phyloP scores from a whole-genome alignment of 2,113 vertebrate genomes.

The Prionailurus bengalensis region DNA sequence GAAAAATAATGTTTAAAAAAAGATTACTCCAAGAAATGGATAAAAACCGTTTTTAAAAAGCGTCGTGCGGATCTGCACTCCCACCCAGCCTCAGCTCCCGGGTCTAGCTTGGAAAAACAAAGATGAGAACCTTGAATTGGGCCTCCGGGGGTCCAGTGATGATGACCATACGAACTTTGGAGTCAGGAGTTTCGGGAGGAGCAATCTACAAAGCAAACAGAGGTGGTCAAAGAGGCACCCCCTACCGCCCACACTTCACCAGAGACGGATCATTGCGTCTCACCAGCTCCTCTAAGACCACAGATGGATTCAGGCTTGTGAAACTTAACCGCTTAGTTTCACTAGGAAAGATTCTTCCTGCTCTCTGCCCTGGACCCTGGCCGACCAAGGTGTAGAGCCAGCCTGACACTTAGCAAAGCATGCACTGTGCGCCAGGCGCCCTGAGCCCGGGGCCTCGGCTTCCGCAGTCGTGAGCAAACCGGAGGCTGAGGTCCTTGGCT shows the following conservation, averaged over 20 bases:
- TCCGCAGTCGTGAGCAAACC: no score
- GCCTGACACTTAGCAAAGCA: not conserved
- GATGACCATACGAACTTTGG: constrained; percentile 97
- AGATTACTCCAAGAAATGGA: not conserved
- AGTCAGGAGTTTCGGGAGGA: constrained; percentile 95
- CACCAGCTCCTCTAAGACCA: not conserved
- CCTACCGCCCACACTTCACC: no score
- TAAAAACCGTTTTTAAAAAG: not conserved
- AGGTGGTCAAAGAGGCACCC: not conserved
- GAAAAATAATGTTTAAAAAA: no score
- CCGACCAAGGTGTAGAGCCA: not conserved
- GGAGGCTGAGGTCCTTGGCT: fast-evolving
- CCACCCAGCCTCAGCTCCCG: not conserved
- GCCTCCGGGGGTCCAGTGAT: constrained; percentile 97
- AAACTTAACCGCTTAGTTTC: not conserved
- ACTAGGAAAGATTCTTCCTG: not conserved
- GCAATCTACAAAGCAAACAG: constrained; percentile 90
- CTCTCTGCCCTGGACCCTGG: not conserved
- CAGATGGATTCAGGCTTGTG: not conserved
- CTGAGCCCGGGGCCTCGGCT: not conserved
- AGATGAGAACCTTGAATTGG: constrained; percentile 94
- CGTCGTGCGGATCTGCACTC: fast-evolving
- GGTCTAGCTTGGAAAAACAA: not conserved
- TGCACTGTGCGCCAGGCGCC: not conserved
- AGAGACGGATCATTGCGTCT: no score